Evolutionary conservation across 2,888 invertebrate species (phyloP), one percentile per base, ranked within the genome.

Genomic region (Plebejus argus): DNA sequence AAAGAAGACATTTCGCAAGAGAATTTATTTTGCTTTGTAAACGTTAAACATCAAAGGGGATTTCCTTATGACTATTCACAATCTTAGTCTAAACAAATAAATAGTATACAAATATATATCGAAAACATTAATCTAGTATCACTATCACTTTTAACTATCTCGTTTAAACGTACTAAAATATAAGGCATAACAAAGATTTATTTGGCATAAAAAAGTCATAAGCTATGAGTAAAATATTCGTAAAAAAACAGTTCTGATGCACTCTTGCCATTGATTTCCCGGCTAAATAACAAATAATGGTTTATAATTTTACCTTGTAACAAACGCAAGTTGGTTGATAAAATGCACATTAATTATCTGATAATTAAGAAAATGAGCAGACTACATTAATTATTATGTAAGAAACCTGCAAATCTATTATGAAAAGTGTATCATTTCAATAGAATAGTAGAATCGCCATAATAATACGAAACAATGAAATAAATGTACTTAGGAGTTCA

Each of bases 101-200:
- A 92, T 92, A 93, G 86, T 87, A 88, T 87, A 91, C 87, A 89
- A 91, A 88, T 89, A 89, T 90, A 88, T 87, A 86, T 89, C 85
- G 87, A 87, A 90, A 90, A 90, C 87, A 85, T 89, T 90, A 93
- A 80, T 87, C 92, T 93, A 93, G 85, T 93, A 93, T 93, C 93
- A 93, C 93, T 93, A 93, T 90, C 84, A 87, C 84, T 86, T 87
- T 89, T 91, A 92, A 89, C 84, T 83, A 80, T 79, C 35, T 79
- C 78, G 77, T 80, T 79, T 78, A 66, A 78, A 78, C 77, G 76
- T 76, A 78, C 78, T 79, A 78, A 78, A 80, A 77, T 79, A 79
- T 77, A 78, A 78, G 79, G 77, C 77, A 77, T 81, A 79, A 81
- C 76, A 78, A 77, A 80, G 74, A 76, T 35, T 75, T 79, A 78